Conservation (phyloP, 2,113 vertebrate genomes). For the Hyperoodon ampullatus region DNA sequence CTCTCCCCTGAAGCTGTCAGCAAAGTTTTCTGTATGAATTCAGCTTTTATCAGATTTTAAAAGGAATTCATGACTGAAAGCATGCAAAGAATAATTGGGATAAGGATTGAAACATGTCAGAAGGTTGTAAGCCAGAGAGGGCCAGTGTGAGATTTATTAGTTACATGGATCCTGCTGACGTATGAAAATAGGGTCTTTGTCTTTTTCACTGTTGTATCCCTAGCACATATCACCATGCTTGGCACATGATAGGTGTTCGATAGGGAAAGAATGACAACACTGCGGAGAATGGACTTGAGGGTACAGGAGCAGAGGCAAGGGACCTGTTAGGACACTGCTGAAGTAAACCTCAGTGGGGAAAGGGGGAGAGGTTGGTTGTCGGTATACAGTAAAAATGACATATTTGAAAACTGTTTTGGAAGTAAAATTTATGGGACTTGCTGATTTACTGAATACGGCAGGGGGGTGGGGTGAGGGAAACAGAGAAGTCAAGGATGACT, state of each 20-base stretch:
- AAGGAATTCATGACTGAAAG: not conserved
- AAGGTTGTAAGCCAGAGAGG: not conserved
- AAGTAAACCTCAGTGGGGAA: too few species aligned
- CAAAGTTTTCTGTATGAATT: not conserved
- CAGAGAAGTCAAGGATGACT: not conserved
- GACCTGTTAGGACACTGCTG: not conserved
- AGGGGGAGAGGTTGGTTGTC: not conserved
- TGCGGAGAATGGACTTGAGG: not conserved
- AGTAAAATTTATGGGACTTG: not conserved
- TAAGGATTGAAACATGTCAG: not conserved
- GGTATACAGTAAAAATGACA: not conserved
- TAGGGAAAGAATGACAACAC: not conserved
- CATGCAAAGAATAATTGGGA: not conserved
- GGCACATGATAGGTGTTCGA: not conserved
- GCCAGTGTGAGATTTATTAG: not conserved
- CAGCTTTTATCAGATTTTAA: slow-evolving; percentile 16
- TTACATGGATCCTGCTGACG: not conserved
- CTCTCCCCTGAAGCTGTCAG: not conserved
- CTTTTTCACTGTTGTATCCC: not conserved
- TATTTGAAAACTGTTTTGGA: not conserved
- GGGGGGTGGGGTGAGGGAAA: not conserved
- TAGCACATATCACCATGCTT: not conserved
- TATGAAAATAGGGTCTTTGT: not conserved
- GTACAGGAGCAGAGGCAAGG: not conserved
- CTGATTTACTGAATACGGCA: not conserved